Conservation (phyloP, 2,797 vertebrate genomes). For the Cossypha niveicapilla region DNA sequence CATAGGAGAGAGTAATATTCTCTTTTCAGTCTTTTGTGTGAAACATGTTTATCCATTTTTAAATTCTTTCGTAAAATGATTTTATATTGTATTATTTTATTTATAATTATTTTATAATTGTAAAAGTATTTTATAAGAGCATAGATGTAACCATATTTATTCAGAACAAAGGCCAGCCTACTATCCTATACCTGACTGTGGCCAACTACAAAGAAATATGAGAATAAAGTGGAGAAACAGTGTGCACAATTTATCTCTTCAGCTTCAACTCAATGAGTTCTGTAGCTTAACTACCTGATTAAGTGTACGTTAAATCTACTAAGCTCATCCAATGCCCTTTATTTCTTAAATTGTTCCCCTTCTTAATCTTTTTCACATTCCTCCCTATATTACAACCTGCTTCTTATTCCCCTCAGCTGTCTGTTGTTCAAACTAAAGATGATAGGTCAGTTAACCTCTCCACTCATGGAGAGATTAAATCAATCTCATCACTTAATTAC, state of each 20-base stretch:
- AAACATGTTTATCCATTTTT: not conserved
- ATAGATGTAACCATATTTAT: not conserved
- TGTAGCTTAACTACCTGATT: not conserved
- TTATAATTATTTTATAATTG: not conserved
- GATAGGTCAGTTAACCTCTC: slow-evolving; percentile 6
- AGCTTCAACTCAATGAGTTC: not conserved
- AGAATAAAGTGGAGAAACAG: not conserved
- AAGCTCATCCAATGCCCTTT: not conserved
- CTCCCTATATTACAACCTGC: not conserved
- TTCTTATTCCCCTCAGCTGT: slow-evolving; percentile 14
- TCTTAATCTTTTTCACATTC: not conserved
- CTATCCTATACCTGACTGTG: not conserved
- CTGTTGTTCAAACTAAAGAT: not conserved
- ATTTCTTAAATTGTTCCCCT: not conserved
- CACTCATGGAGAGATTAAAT: slow-evolving; percentile 3
- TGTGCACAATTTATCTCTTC: not conserved
- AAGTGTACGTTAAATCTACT: not conserved
- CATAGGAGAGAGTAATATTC: not conserved
- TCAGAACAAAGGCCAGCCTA: not conserved
- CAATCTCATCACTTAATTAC: not conserved
- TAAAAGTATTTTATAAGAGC: not conserved
- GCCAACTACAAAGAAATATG: not conserved
- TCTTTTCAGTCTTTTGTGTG: not conserved
- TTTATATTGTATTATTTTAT: not conserved
- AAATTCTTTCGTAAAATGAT: not conserved